Percentiles rank a stretch among this genome's conserved stretches.
Conservation (phyloP, 2,888 invertebrate genomes). For the Dascillus cervinus region DNA sequence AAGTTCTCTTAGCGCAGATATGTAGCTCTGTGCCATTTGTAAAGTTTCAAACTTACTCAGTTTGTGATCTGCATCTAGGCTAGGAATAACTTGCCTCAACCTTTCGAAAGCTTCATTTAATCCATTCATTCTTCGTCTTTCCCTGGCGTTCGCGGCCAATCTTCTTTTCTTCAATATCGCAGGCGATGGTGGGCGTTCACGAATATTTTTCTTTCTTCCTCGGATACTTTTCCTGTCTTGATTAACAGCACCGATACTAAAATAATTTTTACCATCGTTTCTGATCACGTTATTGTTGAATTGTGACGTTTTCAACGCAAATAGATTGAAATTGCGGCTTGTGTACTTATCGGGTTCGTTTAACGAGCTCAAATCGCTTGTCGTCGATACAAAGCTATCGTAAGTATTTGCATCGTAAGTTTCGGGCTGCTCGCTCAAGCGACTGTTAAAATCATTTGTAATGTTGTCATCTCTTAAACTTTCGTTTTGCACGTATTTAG, state of each 20-base stretch:
- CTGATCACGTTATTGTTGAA: conserved; percentile 18
- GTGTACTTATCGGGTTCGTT: conserved; percentile 29
- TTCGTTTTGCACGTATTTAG: conserved; percentile 6
- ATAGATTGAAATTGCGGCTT: conserved; percentile 32
- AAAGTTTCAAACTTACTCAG: conserved; percentile 70
- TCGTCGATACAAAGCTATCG: conserved; percentile 31
- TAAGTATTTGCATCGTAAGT: conserved; percentile 33
- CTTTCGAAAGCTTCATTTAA: conserved; percentile 66
- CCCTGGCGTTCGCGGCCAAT: conserved; percentile 64
- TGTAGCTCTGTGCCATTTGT: conserved; percentile 72
- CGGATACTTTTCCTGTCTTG: conserved; percentile 14
- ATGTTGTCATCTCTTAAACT: conserved; percentile 4
- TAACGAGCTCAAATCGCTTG: conserved; percentile 28
- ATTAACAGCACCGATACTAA: conserved; percentile 16
- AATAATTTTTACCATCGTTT: conserved; percentile 11
- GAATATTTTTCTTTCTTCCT: conserved; percentile 25
- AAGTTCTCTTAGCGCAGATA: conserved; percentile 58
- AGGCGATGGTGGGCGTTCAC: conserved; percentile 34
- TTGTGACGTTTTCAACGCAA: conserved; percentile 24
- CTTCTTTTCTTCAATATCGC: conserved; percentile 54
- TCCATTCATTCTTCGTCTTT: conserved; percentile 64
- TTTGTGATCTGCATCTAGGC: conserved; percentile 59
- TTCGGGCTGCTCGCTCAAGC: conserved; percentile 18
- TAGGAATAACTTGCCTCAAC: conserved; percentile 60
- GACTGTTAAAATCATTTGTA: conserved; percentile 6